phyloP scores from a whole-genome alignment of 2,113 vertebrate genomes.

The Ranitomeya variabilis region DNA sequence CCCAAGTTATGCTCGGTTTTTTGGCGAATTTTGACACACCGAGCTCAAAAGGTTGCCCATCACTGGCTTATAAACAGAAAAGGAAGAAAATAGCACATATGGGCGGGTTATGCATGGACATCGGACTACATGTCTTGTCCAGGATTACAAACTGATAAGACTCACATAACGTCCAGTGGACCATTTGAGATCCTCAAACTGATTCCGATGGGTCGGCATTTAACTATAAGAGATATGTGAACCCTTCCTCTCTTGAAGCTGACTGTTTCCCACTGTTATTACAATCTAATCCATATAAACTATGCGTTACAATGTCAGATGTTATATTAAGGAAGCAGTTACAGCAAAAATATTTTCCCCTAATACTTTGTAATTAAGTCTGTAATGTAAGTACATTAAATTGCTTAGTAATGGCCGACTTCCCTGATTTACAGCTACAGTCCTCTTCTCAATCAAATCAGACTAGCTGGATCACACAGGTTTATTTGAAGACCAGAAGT shows the following conservation, averaged over 20 bases:
- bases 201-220: not conserved
- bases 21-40: no score
- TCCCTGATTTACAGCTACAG: no score
- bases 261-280: not conserved
- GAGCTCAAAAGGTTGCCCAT: no score
- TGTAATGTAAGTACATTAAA: no score
- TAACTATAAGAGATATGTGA: not conserved
- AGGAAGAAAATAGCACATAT: not conserved
- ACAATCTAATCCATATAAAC: not conserved
- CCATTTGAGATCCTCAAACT: not conserved
- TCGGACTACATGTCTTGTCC: not conserved
- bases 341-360: no score
- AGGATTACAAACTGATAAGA: no score
- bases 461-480: no score
- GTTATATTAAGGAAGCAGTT: not conserved
- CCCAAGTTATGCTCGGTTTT: no score
- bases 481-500: no score
- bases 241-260: not conserved
- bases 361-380: no score
- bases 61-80: not conserved
- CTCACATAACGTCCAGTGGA: not conserved
- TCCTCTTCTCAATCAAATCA: no score
- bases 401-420: no score
- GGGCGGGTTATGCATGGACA: not conserved
- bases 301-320: not conserved